These are phyloP conservation scores for Empidonax traillii DNA, from an alignment of 2,113 vertebrate genomes.

Conservation along the genomic window DNA sequence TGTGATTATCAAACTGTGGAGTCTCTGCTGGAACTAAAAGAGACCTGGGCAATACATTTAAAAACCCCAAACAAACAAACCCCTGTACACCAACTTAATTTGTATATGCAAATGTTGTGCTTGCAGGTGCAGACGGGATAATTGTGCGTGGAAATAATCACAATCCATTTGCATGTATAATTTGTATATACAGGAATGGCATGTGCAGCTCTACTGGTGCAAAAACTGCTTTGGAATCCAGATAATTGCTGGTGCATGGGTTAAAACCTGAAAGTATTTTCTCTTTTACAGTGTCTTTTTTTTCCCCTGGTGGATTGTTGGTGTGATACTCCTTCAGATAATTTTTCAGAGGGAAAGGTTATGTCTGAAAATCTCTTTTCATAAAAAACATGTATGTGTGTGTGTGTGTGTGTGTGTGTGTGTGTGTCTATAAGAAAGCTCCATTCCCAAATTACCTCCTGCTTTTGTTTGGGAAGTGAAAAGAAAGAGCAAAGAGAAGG, in stretches of 20 bases:
- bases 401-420: rapidly evolving
- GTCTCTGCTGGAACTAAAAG: background rate
- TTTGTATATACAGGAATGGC: background rate
- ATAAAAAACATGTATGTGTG: background rate
- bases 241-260: background rate
- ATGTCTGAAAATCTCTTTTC: background rate
- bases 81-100: background rate
- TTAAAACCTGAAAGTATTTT: background rate
- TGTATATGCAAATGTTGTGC: background rate
- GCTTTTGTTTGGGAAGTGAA: background rate
- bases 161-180: conserved; percentile 30
- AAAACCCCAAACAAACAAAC: background rate
- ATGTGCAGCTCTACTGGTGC: background rate
- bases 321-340: background rate
- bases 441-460: background rate
- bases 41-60: background rate
- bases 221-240: background rate
- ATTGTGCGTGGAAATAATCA: conserved; percentile 16
- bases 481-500: background rate
- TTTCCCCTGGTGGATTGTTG: background rate
- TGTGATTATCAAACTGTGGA: background rate
- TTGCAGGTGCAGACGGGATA: conserved; percentile 14
- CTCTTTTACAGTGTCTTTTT: background rate
- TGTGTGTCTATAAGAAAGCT: background rate
- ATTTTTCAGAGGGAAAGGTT: background rate